These are phyloP conservation scores for Drymonia ruficornis DNA, from an alignment of 2,888 invertebrate genomes.

Conservation along the genomic window DNA sequence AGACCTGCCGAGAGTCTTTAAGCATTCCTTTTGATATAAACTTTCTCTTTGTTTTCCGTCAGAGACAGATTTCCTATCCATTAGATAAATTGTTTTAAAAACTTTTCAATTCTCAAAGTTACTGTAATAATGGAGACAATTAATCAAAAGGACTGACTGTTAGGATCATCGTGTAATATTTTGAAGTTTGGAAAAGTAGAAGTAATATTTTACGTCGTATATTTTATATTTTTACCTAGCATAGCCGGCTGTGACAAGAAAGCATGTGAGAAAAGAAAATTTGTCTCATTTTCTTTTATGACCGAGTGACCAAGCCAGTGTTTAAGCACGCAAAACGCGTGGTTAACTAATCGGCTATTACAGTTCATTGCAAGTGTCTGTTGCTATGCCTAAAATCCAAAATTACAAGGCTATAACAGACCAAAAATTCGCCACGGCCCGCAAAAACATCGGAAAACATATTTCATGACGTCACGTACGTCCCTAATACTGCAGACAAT, in stretches of 20 bases:
- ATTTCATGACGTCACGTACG: constrained; percentile 65
- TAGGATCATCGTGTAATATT: constrained; percentile 15
- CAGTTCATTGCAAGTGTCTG: too few relatives aligned
- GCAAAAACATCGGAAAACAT: constrained; percentile 40
- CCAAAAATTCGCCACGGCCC: constrained; percentile 2
- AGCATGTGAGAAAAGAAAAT: too few relatives aligned
- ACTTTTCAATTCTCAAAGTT: constrained; percentile 55
- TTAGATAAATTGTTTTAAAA: constrained; percentile 67
- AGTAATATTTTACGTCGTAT: neutral
- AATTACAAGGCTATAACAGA: neutral
- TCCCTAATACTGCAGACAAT: constrained; percentile 72
- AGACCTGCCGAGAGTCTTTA: constrained; percentile 23
- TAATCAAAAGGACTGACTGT: constrained; percentile 39
- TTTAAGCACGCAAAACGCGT: too few relatives aligned
- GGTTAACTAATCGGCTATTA: too few relatives aligned
- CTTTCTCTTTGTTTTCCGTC: constrained; percentile 57
- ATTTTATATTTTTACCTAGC: too few relatives aligned
- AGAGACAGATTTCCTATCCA: constrained; percentile 64
- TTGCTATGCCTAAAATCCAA: too few relatives aligned
- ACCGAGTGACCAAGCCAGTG: too few relatives aligned
- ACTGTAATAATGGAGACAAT: constrained; percentile 43
- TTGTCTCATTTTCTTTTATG: too few relatives aligned
- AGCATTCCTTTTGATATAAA: constrained; percentile 58
- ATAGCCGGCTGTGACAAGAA: too few relatives aligned
- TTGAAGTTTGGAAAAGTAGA: neutral